Evolutionary conservation across 2,113 vertebrate species (phyloP).

Genomic region (Campylomormyrus tamandua): DNA sequence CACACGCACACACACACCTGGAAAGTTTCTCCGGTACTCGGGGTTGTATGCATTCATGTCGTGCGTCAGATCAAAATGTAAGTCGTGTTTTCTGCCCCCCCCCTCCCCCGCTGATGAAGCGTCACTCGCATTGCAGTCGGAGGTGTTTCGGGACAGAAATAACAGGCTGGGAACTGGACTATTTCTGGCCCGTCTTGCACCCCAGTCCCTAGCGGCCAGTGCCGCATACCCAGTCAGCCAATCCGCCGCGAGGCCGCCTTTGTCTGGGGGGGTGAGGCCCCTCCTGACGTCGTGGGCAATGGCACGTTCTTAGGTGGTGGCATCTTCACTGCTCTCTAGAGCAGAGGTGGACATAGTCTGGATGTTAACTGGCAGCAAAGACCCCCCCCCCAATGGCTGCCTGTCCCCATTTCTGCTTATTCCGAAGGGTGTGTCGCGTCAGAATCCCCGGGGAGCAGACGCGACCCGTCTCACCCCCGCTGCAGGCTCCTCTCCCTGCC

Average conservation of each 20-base stretch:
- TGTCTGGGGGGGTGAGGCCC: not conserved
- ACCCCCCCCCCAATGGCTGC: not conserved
- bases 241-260: not conserved
- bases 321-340: not conserved
- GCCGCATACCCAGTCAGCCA: constrained; percentile 34
- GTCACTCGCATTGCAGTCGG: constrained; percentile 16
- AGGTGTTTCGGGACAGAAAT: constrained; percentile 15
- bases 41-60: not conserved
- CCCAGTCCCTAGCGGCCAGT: constrained; percentile 13
- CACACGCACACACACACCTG: not conserved
- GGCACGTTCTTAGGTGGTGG: not conserved
- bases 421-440: not conserved
- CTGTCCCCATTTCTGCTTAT: not conserved
- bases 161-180: not conserved
- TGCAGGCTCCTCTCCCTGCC: not conserved
- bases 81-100: not conserved
- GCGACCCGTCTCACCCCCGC: not conserved
- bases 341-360: not conserved
- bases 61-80: constrained; percentile 5
- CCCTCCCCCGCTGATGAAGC: constrained; percentile 30
- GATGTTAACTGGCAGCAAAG: not conserved
- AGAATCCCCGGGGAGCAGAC: not conserved
- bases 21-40: not conserved
- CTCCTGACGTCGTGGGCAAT: not conserved
- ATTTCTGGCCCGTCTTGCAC: constrained; percentile 2